phyloP scores from a whole-genome alignment of 2,797 vertebrate genomes.

The Enteromius radiatus region DNA sequence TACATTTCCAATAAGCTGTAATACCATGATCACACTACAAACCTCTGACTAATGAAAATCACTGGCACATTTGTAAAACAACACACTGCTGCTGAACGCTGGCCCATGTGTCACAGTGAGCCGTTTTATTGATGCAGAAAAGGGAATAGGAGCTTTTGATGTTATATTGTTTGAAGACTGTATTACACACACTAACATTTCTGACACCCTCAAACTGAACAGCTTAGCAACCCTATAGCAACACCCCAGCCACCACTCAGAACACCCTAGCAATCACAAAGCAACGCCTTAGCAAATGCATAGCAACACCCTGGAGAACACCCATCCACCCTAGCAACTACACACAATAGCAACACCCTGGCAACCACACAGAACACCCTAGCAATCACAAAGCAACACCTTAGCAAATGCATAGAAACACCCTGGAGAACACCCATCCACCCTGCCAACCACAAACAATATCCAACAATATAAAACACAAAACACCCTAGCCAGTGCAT shows the following conservation, averaged over 20 bases:
- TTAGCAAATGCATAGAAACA: not conserved
- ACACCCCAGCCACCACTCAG: not conserved
- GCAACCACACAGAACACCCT: not conserved
- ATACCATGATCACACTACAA: constrained; percentile 68
- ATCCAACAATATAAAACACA: no score
- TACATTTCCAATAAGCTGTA: constrained; percentile 74
- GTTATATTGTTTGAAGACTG: not conserved
- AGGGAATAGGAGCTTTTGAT: not conserved
- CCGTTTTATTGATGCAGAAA: not conserved
- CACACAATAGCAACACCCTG: not conserved
- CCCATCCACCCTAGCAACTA: not conserved
- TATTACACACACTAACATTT: not conserved
- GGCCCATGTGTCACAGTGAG: not conserved
- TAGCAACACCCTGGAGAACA: not conserved
- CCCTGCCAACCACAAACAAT: not conserved
- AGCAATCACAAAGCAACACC: rapidly evolving
- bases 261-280: not conserved
- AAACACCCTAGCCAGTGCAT: not conserved
- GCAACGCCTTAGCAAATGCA: not conserved
- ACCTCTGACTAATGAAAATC: constrained; percentile 67
- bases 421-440: no score
- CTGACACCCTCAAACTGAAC: not conserved
- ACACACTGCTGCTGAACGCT: constrained; percentile 39
- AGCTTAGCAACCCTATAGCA: not conserved
- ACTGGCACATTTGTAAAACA: constrained; percentile 58